Evolutionary conservation across 2,113 vertebrate genomes (phyloP).

Genomic region (Poecile atricapillus): DNA sequence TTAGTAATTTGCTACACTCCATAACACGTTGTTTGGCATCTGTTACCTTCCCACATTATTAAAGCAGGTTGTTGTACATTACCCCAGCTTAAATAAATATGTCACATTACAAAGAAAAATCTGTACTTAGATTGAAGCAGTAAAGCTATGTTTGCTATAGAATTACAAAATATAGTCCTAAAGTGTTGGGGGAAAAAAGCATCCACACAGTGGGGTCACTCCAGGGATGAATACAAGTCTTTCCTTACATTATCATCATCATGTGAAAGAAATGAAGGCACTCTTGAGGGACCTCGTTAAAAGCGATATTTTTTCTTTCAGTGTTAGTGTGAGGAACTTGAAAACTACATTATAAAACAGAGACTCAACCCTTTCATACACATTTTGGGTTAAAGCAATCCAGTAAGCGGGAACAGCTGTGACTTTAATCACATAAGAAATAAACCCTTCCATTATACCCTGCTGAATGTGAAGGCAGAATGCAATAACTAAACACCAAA

Average conservation of each 20-base stretch:
- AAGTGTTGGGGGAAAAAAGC: neutral
- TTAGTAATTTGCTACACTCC: neutral
- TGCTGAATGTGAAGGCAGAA: constrained; percentile 50
- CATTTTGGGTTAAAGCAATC: constrained; percentile 28
- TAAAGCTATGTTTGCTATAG: neutral
- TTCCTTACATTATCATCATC: constrained; percentile 7
- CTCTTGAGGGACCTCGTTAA: constrained; percentile 11
- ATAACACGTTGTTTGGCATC: neutral
- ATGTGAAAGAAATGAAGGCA: neutral
- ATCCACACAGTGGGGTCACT: neutral
- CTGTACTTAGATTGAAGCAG: neutral
- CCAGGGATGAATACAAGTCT: neutral
- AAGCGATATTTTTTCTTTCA: constrained; percentile 12
- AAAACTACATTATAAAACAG: neutral
- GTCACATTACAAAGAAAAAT: constrained; percentile 30
- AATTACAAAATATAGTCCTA: neutral
- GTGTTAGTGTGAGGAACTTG: neutral
- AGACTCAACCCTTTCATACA: neutral
- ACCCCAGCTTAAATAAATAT: constrained; percentile 10
- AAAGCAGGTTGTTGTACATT: neutral
- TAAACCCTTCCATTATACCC: constrained; percentile 57
- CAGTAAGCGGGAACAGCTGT: constrained; percentile 62
- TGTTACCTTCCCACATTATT: constrained; percentile 20
- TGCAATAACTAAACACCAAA: constrained; percentile 41
- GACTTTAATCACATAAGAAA: constrained; percentile 67